Base-by-base conservation (phyloP, 1,140 invertebrate genomes). In the Bradynema listronoti region DNA sequence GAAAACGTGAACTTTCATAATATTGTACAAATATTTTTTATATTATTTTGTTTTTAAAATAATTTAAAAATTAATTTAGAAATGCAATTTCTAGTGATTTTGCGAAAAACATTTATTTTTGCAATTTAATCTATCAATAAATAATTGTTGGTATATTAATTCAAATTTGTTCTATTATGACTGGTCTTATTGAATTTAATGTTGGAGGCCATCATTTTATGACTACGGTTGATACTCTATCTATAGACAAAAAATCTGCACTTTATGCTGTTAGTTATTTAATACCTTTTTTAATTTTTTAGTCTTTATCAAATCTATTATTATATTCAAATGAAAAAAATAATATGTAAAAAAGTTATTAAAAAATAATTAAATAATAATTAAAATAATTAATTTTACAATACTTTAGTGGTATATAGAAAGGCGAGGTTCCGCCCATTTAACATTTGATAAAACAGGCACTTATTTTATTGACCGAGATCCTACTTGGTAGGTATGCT, bases 401-500 rank as follows among this genome's bases (percentile, higher is more conserved):
- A 19, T 36, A 16, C 32, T 66, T 52, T 36, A 68, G 64, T 69
- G 67, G 67, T 69, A 69, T 43, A 57, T 69, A 25, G 67, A 69
- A 47, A 41, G 56, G 11, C 71, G 62, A 43, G 67, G 69, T 1
- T 25, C 52, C 5, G 34, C 63, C 0, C 62, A 69, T 63, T 49
- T 56, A 25, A 33, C 22, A 25, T 50, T 29, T 29, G 67, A 69
- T 41, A 69, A 71, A 68, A 68, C 59, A 46, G 67, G 67, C 25
- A 46, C 49, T 2, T 65, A 56, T 39, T 69, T 69, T 16, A 69
- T 69, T 22, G 67, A 69, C 24, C 34, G 67, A 22, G 67, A 69
- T 27, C 70, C 67, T 19, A 27, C 46, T 30, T 46, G 94, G 57
- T 61, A 56, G 57, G 7, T n/a, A 9, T 19, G 22, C 42, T 33